Conservation (phyloP, 1,140 invertebrate genomes). For the Pseudachorutes palmiensis region DNA sequence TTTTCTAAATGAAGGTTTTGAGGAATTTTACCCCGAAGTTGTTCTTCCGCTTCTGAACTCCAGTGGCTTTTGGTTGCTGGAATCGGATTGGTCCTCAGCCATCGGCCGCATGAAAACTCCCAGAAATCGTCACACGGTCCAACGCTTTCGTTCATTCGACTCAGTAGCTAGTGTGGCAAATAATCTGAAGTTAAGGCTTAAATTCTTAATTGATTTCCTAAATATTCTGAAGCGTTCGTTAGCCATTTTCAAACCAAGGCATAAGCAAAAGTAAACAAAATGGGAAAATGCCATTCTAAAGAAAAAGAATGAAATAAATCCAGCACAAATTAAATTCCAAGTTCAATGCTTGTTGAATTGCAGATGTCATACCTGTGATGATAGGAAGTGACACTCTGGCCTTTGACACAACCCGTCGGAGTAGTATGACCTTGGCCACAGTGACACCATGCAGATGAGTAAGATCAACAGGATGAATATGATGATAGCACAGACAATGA, state of each 20-base stretch:
- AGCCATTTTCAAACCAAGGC: too few species aligned
- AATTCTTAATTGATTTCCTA: slow-evolving; percentile 1
- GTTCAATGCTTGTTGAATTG: not conserved
- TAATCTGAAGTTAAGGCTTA: slow-evolving; percentile 1
- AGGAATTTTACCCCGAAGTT: slow-evolving; percentile 39
- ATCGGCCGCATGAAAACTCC: slow-evolving; percentile 51
- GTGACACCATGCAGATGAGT: slow-evolving; percentile 40
- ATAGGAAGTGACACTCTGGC: slow-evolving; percentile 29
- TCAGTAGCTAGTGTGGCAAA: slow-evolving; percentile 42
- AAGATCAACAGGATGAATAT: slow-evolving; percentile 41
- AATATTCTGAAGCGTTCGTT: too few species aligned
- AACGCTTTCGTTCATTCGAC: slow-evolving; percentile 45
- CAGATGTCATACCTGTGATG: slow-evolving; percentile 22
- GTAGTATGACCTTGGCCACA: slow-evolving; percentile 40
- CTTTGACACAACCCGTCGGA: slow-evolving; percentile 16
- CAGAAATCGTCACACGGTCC: slow-evolving; percentile 53
- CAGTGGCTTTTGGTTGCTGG: slow-evolving; percentile 39
- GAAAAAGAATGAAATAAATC: not conserved
- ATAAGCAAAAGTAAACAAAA: not conserved
- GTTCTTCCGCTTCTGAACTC: slow-evolving; percentile 40
- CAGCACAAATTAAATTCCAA: slow-evolving; percentile 9
- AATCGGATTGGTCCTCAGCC: slow-evolving; percentile 44
- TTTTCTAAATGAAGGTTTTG: not conserved
- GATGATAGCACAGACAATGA: slow-evolving; percentile 38
- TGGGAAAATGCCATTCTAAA: not conserved